phyloP scores from a whole-genome alignment of 2,888 invertebrate species.

The Drosophila barbarae region DNA sequence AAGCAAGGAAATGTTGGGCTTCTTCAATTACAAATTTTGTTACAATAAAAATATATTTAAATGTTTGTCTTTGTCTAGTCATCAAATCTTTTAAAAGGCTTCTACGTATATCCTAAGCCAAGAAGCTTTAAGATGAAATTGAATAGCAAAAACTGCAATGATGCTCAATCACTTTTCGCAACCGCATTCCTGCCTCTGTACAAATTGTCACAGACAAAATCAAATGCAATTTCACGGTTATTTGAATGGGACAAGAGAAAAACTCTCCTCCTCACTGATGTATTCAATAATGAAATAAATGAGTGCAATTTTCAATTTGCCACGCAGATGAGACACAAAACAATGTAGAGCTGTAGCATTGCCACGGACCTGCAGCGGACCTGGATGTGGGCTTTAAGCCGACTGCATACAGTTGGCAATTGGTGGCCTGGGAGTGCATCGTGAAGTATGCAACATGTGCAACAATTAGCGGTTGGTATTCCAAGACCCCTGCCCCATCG shows the following conservation, averaged over 20 bases:
- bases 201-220: constrained; percentile 51
- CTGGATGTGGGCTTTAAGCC: constrained; percentile 43
- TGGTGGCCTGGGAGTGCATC: constrained; percentile 9
- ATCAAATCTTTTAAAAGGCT: background rate
- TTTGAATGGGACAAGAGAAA: constrained; percentile 54
- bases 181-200: background rate
- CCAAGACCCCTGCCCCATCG: constrained; percentile 3
- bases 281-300: constrained; percentile 65
- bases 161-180: constrained; percentile 7
- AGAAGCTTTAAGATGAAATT: constrained; percentile 10
- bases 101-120: background rate
- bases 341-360: constrained; percentile 20
- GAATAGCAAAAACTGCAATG: constrained; percentile 12
- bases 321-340: constrained; percentile 69
- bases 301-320: constrained; percentile 69
- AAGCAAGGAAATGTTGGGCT: background rate
- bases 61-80: background rate
- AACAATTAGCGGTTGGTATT: constrained; percentile 60
- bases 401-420: constrained; percentile 46
- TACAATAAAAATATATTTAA: background rate
- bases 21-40: background rate
- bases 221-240: constrained; percentile 71
- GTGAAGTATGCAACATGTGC: constrained; percentile 55
- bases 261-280: constrained; percentile 14
- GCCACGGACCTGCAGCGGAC: constrained; percentile 10